These are phyloP conservation scores for Unio delphinus DNA, from an alignment of 2,888 invertebrate genomes.

Conservation along the genomic window DNA sequence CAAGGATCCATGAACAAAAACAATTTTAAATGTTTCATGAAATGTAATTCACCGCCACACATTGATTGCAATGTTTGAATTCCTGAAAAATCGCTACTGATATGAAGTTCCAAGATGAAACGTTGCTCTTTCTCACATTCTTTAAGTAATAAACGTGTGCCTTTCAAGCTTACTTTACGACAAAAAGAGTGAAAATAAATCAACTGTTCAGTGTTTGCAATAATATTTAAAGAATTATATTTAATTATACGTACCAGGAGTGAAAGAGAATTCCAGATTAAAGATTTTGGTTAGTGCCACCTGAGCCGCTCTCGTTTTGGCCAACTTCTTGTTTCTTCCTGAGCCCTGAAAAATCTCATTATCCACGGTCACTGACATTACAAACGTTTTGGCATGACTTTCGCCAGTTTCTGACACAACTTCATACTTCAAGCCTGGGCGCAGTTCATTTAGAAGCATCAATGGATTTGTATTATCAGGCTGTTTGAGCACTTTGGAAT, in stretches of 20 bases:
- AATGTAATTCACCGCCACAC: too few species aligned
- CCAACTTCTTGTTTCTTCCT: constrained; percentile 91
- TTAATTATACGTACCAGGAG: constrained; percentile 49
- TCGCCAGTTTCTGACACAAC: constrained; percentile 74
- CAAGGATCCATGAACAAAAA: too few species aligned
- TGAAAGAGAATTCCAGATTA: constrained; percentile 54
- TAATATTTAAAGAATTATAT: too few species aligned
- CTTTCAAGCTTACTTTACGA: too few species aligned
- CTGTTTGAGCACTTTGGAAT: constrained; percentile 42
- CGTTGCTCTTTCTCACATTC: too few species aligned
- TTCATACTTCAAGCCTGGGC: constrained; percentile 79
- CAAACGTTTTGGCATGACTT: constrained; percentile 84
- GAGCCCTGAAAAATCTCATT: constrained; percentile 80
- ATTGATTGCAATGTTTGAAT: too few species aligned
- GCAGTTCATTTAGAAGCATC: constrained; percentile 88
- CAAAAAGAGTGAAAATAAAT: too few species aligned
- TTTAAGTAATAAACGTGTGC: too few species aligned
- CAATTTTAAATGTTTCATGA: too few species aligned
- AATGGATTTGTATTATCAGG: constrained; percentile 79
- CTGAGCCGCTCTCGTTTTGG: constrained; percentile 90
- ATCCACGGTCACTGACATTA: constrained; percentile 76
- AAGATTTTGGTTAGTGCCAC: constrained; percentile 78
- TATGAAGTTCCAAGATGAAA: too few species aligned
- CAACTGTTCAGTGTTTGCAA: too few species aligned
- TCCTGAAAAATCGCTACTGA: too few species aligned